Percentiles rank a stretch among this genome's conserved stretches.
Evolutionary conservation across 2,797 vertebrate species (phyloP).

Genomic region (Pagetopsis macropterus): DNA sequence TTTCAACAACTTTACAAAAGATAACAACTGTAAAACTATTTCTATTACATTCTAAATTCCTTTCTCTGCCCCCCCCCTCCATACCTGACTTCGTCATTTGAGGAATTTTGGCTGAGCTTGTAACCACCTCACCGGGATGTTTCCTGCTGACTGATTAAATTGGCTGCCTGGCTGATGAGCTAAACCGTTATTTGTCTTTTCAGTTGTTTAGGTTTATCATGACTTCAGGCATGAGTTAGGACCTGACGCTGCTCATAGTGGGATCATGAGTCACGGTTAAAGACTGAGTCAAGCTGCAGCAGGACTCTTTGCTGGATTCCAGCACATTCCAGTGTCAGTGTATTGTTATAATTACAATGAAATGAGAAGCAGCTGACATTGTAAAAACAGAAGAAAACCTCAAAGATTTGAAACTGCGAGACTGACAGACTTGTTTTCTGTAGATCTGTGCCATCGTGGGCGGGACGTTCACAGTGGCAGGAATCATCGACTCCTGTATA

Average conservation of each 20-base stretch:
- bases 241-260: conserved; percentile 59
- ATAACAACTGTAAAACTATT: not conserved
- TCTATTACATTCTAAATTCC: not conserved
- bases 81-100: conserved; percentile 8
- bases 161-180: conserved; percentile 48
- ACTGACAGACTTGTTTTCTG: conserved; percentile 6
- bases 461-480: conserved; percentile 97
- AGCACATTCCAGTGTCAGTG: conserved; percentile 24
- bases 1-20: too few species aligned
- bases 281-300: conserved; percentile 53
- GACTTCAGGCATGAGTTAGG: conserved; percentile 43
- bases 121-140: conserved; percentile 24
- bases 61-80: not conserved
- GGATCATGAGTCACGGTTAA: conserved; percentile 66
- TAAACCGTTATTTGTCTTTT: conserved; percentile 44
- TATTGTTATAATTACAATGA: conserved; percentile 12
- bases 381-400: not conserved
- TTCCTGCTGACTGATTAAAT: conserved; percentile 47
- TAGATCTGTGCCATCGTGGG: conserved; percentile 99
- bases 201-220: conserved; percentile 51
- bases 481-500: conserved; percentile 98
- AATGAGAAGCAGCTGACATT: conserved; percentile 19
- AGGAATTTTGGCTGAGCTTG: conserved; percentile 23
- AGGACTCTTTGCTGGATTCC: conserved; percentile 24
- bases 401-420: not conserved